Conservation (phyloP, 2,113 vertebrate species). For the Corythaixoides concolor region DNA sequence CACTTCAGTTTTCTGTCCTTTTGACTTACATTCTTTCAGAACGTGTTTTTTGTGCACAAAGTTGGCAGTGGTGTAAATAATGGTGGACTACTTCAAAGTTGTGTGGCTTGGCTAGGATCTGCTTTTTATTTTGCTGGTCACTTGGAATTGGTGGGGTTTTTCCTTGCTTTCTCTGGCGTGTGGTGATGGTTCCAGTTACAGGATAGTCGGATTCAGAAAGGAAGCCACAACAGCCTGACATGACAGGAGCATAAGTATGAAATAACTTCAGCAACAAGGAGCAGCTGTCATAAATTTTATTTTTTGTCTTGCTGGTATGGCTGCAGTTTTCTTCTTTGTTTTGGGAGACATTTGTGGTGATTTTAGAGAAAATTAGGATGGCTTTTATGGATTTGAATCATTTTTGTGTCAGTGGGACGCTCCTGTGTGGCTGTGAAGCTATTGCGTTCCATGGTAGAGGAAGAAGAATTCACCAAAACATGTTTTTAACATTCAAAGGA, state of each 20-base stretch:
- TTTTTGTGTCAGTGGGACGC: not conserved
- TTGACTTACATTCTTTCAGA: not conserved
- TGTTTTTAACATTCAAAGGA: not conserved
- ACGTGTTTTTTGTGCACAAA: not conserved
- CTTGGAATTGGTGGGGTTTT: not conserved
- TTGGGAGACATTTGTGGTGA: not conserved
- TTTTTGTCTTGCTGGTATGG: not conserved
- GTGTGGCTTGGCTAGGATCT: not conserved
- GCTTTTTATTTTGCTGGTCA: not conserved
- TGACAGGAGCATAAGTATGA: not conserved
- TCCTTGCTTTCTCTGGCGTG: not conserved
- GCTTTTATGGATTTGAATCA: not conserved
- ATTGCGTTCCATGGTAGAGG: not conserved
- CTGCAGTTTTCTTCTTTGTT: not conserved
- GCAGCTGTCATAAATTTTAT: not conserved
- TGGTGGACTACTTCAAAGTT: accelerated
- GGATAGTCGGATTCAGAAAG: not conserved
- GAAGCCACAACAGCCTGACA: not conserved
- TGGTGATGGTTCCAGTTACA: not conserved
- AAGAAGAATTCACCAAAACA: not conserved
- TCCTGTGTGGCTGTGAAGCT: not conserved
- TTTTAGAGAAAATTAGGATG: not conserved
- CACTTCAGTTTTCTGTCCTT: not conserved
- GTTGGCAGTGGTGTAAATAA: no score
- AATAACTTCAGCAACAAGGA: not conserved